Percentiles rank a stretch among this genome's conserved stretches.
These are phyloP conservation scores for Choloepus didactylus DNA, from an alignment of 2,797 vertebrate genomes.

Conservation along the genomic window DNA sequence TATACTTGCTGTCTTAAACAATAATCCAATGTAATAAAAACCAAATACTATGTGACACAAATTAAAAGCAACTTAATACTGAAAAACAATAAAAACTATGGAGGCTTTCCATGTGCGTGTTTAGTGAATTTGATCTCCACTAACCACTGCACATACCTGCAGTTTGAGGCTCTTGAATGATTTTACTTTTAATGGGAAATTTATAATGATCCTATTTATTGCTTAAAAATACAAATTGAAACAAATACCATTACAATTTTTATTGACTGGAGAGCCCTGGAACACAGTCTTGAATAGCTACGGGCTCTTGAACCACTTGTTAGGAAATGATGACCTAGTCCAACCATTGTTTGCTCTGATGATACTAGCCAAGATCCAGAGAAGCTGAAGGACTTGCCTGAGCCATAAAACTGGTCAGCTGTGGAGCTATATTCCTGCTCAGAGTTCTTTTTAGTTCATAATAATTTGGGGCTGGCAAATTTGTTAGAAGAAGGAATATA, in stretches of 20 bases:
- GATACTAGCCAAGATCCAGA: not conserved
- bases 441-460: not conserved
- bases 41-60: not conserved
- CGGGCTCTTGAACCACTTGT: not conserved
- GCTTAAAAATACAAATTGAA: not conserved
- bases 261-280: not conserved
- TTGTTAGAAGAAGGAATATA: not conserved
- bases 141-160: not conserved
- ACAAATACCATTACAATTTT: not conserved
- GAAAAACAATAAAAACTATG: not conserved
- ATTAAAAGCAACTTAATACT: not conserved
- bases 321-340: slow-evolving; percentile 17
- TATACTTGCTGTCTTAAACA: not conserved
- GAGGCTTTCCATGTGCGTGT: not conserved
- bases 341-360: not conserved
- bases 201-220: not conserved
- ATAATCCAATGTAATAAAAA: not conserved
- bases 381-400: not conserved
- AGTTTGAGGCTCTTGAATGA: not conserved
- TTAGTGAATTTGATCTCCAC: not conserved
- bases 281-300: not conserved
- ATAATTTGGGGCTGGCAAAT: not conserved
- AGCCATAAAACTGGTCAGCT: not conserved
- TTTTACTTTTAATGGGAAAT: slow-evolving; percentile 4
- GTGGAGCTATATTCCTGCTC: not conserved